Base-by-base conservation (phyloP, 2,113 vertebrate genomes). In the Microcebus lehilahytsara region DNA sequence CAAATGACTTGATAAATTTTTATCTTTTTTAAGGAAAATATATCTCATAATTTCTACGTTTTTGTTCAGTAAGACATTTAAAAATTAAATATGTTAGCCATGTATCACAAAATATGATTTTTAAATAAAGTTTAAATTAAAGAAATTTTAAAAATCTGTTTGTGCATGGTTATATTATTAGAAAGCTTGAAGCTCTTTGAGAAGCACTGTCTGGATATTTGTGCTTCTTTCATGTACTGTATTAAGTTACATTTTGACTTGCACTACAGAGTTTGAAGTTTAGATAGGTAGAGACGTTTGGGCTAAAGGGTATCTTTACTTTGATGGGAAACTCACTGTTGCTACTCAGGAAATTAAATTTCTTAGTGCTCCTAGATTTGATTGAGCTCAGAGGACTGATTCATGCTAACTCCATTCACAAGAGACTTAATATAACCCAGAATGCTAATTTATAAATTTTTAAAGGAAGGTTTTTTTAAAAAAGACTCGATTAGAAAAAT, bases 41-140 rank as follows among this genome's bases (percentile, higher is more conserved):
- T n/a, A 32, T 37, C 22, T 64, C 46, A 64, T 9, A 62, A 72
- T 66, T 91, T 51, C 56, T 60, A 2, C 17, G 16, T 58, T 89
- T 95, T 87, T 80, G 34, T 75, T 96, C 17, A 16, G 34, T 89
- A 93, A 87, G 22, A 84, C 6, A 78, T 64, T 85, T 96, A 84
- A 91, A 95, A 69, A 46, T 80, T 69, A 49, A 67, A 40, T 80
- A 51, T 62, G 56, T 58, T 84, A 91, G 72, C 12, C 3, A 53
- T 53, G 16, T 53, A 64, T 90, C 11, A 71, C 56, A 66, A 93
- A 64, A 78, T 64, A 56, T 64, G 27, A 74, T 60, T 81, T 92
- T 86, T 90, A 42, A 86, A 71, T 49, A 60, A 92, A 66, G 2
- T 80, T 79, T 27, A 92, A 71, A 67, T 79, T 27, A 92, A 86